Percentiles rank a stretch among this genome's conserved stretches.
These are phyloP conservation scores for Cataglyphis livida DNA, from an alignment of 2,888 invertebrate genomes.

Conservation along the genomic window DNA sequence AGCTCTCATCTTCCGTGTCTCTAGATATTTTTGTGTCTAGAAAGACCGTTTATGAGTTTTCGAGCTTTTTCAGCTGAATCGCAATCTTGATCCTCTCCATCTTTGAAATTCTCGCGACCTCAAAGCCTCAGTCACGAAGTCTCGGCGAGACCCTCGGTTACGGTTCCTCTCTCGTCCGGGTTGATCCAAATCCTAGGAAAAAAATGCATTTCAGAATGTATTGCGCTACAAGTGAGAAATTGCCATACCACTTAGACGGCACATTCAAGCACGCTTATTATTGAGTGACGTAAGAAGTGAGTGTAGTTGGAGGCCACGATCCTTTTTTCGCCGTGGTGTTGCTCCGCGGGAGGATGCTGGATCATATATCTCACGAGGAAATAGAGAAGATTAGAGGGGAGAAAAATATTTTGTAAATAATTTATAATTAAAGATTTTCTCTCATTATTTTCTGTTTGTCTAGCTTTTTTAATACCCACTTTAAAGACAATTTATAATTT, in stretches of 20 bases:
- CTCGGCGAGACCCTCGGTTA: conserved; percentile 11
- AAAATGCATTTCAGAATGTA: conserved; percentile 23
- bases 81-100: background rate
- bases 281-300: conserved; percentile 52
- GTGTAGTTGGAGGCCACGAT: conserved; percentile 51
- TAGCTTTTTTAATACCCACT: background rate
- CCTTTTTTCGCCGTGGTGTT: conserved; percentile 43
- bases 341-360: conserved; percentile 30
- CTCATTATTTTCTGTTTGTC: background rate
- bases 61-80: background rate
- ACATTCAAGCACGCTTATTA: conserved; percentile 43
- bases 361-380: conserved; percentile 14
- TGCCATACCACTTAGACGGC: conserved; percentile 9
- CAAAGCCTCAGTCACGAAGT: background rate
- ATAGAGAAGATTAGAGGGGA: background rate
- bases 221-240: conserved; percentile 25
- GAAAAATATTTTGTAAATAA: background rate
- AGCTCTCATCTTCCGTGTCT: background rate
- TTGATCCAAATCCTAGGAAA: conserved; percentile 39
- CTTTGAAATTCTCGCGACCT: conserved; percentile 3
- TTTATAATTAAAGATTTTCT: background rate
- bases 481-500: background rate
- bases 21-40: background rate
- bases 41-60: background rate
- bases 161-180: background rate